Evolutionary conservation across 2,113 vertebrate species (phyloP).

Genomic region (Entomyzon cyanotis): DNA sequence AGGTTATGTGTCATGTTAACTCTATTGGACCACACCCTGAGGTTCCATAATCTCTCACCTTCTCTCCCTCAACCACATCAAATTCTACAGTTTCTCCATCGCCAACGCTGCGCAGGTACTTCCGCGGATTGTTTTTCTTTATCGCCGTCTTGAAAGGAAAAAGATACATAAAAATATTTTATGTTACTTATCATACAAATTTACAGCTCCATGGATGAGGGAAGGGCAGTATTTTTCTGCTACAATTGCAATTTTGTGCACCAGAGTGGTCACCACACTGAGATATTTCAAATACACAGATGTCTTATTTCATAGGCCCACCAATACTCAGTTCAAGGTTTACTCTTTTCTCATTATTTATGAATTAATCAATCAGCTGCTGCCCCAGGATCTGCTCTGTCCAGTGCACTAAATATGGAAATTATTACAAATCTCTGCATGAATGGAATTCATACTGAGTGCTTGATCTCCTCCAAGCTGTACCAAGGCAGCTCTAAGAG

Average conservation of each 20-base stretch:
- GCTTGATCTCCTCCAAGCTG: neutral
- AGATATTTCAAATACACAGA: neutral
- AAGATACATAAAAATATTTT: neutral
- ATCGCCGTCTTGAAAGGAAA: conserved; percentile 84
- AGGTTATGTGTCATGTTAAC: neutral
- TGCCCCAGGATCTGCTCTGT: neutral
- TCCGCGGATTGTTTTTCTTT: conserved; percentile 96
- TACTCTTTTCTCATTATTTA: neutral
- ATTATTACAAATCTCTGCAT: neutral
- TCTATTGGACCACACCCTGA: neutral
- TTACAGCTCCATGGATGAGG: neutral
- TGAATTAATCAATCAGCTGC: neutral
- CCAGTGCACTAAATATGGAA: neutral
- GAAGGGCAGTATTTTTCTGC: neutral
- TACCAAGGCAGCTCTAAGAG: neutral
- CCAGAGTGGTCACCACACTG: neutral
- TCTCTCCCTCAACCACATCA: conserved; percentile 92
- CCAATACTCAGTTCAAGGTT: neutral
- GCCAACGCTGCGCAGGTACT: conserved; percentile 94
- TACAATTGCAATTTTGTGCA: neutral
- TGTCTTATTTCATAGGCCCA: neutral
- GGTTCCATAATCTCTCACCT: conserved; percentile 69
- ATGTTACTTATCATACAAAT: neutral
- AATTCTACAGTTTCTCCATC: conserved; percentile 96
- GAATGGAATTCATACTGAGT: neutral